Conservation (phyloP, 2,888 invertebrate species). For the Andrena chrysosceles region DNA sequence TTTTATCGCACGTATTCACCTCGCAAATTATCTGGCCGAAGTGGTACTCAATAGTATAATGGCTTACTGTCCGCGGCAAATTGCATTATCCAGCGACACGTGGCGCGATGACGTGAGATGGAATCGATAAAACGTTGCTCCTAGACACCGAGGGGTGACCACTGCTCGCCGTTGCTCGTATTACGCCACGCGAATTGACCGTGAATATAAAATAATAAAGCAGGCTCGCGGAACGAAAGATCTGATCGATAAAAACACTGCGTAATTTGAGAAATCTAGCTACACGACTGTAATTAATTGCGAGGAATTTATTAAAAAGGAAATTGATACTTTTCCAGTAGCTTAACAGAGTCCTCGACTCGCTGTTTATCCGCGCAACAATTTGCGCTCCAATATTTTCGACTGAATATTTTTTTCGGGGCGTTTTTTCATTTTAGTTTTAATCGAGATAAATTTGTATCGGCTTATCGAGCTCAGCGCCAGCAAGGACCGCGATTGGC, state of each 20-base stretch:
- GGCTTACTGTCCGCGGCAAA: constrained; percentile 60
- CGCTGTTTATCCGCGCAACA: constrained; percentile 3
- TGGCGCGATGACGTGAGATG: constrained; percentile 63
- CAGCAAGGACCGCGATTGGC: constrained; percentile 43
- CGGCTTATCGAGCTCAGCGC: constrained; percentile 60
- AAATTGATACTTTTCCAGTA: not conserved
- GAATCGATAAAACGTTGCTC: constrained; percentile 62
- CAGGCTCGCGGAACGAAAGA: no score
- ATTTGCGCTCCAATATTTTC: constrained; percentile 4
- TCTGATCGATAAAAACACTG: no score
- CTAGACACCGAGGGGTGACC: constrained; percentile 15
- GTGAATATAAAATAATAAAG: constrained; percentile 26
- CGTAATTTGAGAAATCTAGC: no score
- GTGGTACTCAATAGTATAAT: constrained; percentile 45
- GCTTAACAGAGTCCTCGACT: not conserved
- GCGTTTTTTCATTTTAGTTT: constrained; percentile 21
- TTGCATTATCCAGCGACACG: constrained; percentile 65
- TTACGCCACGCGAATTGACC: constrained; percentile 59
- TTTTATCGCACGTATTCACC: no score
- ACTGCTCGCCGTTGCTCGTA: constrained; percentile 50
- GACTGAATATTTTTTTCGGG: constrained; percentile 19
- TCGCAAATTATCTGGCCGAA: no score
- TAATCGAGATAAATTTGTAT: constrained; percentile 32
- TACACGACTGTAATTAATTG: not conserved
- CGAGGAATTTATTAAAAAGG: not conserved